A percentile compares a stretch with the other conserved stretches of the same genome.
Conservation (phyloP, 2,113 vertebrate species). For the Cyanoliseus patagonus region DNA sequence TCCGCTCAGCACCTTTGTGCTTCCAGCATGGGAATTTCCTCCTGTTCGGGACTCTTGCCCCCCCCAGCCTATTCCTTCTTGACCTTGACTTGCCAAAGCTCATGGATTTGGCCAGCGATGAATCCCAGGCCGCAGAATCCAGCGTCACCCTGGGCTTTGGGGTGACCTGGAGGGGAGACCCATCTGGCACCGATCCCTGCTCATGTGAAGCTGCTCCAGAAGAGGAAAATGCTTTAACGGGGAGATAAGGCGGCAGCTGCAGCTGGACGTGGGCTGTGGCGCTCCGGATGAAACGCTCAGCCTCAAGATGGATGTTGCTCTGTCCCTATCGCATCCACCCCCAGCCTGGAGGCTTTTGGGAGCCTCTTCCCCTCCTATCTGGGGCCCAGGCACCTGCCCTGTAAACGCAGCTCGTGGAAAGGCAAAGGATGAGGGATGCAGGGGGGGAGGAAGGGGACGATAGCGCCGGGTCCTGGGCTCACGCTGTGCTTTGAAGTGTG, state of each 20-base stretch:
- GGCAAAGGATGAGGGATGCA: neutral
- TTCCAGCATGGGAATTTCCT: neutral
- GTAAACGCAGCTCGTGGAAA: neutral
- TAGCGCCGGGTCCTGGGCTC: neutral
- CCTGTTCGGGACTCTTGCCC: neutral
- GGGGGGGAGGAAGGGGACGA: neutral
- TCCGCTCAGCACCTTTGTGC: neutral
- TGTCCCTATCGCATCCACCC: neutral
- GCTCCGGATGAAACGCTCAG: slow-evolving; percentile 11
- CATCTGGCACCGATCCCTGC: neutral
- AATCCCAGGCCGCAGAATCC: neutral
- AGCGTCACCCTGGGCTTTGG: neutral
- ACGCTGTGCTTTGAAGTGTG: slow-evolving; percentile 39
- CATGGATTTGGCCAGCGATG: neutral
- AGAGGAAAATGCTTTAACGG: slow-evolving; percentile 15
- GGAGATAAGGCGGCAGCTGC: slow-evolving; percentile 45
- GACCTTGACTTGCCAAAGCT: neutral
- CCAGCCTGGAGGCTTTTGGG: neutral
- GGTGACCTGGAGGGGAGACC: slow-evolving; percentile 4
- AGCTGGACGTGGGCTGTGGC: slow-evolving; percentile 14
- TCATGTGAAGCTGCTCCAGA: neutral
- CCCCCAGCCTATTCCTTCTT: neutral
- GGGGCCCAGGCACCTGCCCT: slow-evolving; percentile 53
- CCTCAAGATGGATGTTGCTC: slow-evolving; percentile 17
- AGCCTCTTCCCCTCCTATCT: neutral